Evolutionary conservation across 2,797 vertebrate species (phyloP), one percentile per base, ranked within the genome.

Genomic region (Sebastes matsubarae): DNA sequence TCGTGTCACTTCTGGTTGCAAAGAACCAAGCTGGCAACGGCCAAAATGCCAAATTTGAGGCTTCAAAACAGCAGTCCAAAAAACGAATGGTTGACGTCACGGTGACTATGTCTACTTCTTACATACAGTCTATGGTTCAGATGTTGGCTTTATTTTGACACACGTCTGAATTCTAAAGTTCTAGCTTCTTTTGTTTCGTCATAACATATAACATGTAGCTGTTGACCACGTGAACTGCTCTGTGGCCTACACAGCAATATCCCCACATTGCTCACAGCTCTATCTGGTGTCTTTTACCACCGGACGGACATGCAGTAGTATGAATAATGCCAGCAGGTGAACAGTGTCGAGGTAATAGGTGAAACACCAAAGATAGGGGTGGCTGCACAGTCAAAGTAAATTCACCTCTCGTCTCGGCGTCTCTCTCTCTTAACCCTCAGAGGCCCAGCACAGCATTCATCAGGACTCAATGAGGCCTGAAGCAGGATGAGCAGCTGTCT

Each of bases 391-490:
- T 57, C 29, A 46, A 38, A 80, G 55, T 64, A 64, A 75, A 89
- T 81, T 65, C 76, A 29, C 34, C n/a, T 46, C 61, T 34, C 11
- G 20, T 63, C 60, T 34, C 30, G 52, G 77, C 18, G 20, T 80
- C 57, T 63, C 64, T 64, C 36, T 38, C 69, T 52, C 78, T 83
- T 80, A 83, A 84, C 75, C 76, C 68, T 77, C 55, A 30, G 68
- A 85, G 77, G 52, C 60, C 55, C 60, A 69, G 68, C 73, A 29
- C 68, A 4, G 68, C 75, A 69, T 69, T 78, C 59, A 83, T 86
- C 80, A 67, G 74, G 36, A 83, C 55, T 77, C 81, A 87, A 83
- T 78, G 82, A 91, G 77, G 83, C 87, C 82, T 87, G 84, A 85
- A 80, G 86, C 84, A 63, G 72, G 80, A 88, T 79, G 71, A 84